These are phyloP conservation scores for Lepisosteus oculatus DNA, from an alignment of 2,113 vertebrate genomes.

Conservation along the genomic window DNA sequence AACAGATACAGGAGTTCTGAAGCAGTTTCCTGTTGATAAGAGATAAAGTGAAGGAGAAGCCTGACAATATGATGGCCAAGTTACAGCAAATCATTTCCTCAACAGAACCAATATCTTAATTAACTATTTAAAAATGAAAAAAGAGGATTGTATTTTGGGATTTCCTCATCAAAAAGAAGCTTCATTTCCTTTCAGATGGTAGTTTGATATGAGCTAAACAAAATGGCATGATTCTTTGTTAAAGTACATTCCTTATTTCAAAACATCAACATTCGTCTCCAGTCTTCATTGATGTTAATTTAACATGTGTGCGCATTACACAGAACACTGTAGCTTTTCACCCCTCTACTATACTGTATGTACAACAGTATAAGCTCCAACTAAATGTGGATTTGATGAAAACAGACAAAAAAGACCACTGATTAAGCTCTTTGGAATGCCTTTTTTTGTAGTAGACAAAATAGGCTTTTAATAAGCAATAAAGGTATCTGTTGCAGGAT, in stretches of 20 bases:
- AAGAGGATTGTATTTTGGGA: conserved; percentile 60
- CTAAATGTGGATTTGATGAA: neutral
- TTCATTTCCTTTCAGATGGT: conserved; percentile 63
- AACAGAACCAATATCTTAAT: conserved; percentile 35
- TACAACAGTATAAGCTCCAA: no score
- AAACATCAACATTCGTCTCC: no score
- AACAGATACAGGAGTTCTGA: conserved; percentile 60
- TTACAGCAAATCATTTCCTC: conserved; percentile 59
- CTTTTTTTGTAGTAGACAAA: no score
- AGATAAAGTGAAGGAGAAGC: conserved; percentile 56
- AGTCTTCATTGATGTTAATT: no score
- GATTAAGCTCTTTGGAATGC: no score
- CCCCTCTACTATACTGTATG: no score
- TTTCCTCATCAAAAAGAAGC: conserved; percentile 74
- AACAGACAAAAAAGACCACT: neutral
- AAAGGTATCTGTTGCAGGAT: no score
- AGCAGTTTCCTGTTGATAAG: conserved; percentile 84
- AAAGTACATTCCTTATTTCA: no score
- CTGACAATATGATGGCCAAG: conserved; percentile 51
- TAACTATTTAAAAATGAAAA: conserved; percentile 5
- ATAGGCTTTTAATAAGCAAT: no score
- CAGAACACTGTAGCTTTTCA: no score
- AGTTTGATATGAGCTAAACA: conserved; percentile 44
- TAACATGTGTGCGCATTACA: no score
- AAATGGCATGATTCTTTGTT: neutral